Conservation (phyloP, 2,113 vertebrate genomes). For the Ceyx melanurus region DNA sequence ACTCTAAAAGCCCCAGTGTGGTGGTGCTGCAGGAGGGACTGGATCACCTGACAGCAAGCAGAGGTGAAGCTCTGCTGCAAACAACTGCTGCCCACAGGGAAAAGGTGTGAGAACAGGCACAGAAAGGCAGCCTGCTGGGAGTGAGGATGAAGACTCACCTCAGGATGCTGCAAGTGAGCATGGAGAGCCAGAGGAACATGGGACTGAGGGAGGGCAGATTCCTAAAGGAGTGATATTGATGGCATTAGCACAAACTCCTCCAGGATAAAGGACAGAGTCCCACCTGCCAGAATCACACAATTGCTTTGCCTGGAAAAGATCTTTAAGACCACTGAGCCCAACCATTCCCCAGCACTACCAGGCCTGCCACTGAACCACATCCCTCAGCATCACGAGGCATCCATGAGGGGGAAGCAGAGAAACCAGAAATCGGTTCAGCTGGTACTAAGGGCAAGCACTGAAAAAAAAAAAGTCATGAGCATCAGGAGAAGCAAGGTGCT, state of each 20-base stretch:
- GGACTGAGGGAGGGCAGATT: not conserved
- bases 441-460: not conserved
- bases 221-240: not conserved
- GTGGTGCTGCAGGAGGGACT: not conserved
- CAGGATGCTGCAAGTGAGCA: not conserved
- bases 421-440: not conserved
- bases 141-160: not conserved
- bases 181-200: not conserved
- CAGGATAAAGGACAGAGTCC: not conserved
- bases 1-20: not conserved
- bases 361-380: not conserved
- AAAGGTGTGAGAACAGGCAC: not conserved
- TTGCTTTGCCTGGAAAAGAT: not conserved
- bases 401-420: not conserved
- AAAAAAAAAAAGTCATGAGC: not conserved
- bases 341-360: not conserved
- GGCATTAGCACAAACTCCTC: not conserved
- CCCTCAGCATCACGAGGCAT: not conserved
- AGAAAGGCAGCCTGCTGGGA: not conserved
- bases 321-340: not conserved
- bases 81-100: not conserved
- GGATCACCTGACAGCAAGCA: not conserved
- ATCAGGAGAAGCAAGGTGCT: not conserved
- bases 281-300: not conserved
- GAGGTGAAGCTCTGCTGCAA: not conserved